phyloP scores from a whole-genome alignment of 2,888 invertebrate genomes.

The Pharmacophagus antenor region DNA sequence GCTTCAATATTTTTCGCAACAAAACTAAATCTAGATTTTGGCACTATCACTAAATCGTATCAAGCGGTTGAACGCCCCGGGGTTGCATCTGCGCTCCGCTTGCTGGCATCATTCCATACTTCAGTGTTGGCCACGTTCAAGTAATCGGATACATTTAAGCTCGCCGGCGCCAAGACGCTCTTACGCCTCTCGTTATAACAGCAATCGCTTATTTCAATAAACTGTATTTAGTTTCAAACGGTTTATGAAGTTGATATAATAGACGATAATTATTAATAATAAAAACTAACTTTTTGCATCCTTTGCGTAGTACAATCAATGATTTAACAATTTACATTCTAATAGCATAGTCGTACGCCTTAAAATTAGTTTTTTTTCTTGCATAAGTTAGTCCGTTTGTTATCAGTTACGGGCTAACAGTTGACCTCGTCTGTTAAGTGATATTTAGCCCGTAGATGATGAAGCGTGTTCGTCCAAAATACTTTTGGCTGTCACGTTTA shows the following conservation, averaged over 20 bases:
- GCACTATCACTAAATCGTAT: constrained; percentile 28
- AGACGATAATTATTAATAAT: no score
- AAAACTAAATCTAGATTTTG: constrained; percentile 25
- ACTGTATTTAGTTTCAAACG: background rate
- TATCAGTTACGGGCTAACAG: no score
- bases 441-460: no score
- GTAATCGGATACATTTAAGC: constrained; percentile 29
- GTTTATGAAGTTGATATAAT: background rate
- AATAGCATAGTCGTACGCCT: no score
- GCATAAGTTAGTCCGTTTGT: no score
- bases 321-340: no score
- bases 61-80: constrained; percentile 30
- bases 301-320: no score
- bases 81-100: constrained; percentile 25
- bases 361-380: no score
- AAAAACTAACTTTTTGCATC: no score
- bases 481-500: no score
- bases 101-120: constrained; percentile 30
- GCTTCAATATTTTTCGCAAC: constrained; percentile 12
- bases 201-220: constrained; percentile 9
- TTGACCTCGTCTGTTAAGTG: no score
- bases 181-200: background rate
- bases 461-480: no score
- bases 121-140: constrained; percentile 28
- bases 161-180: constrained; percentile 20